Percentiles rank a stretch among this genome's conserved stretches.
Evolutionary conservation across 2,113 vertebrate species (phyloP).

Genomic region (Salvelinus namaycush): DNA sequence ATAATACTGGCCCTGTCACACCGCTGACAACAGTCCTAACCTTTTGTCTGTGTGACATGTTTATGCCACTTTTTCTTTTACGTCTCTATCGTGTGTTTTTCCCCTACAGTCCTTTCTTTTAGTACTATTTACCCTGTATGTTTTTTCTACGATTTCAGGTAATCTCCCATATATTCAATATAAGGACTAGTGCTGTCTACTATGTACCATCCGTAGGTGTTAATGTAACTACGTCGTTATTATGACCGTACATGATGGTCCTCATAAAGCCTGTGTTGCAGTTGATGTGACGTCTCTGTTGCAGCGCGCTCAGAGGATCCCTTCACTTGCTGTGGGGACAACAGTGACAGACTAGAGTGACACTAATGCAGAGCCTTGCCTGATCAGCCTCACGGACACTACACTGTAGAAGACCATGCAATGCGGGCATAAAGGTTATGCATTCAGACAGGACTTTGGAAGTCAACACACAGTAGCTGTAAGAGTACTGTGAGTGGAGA

Average conservation of each 20-base stretch:
- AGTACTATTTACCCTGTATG: neutral
- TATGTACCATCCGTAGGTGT: neutral
- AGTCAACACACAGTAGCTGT: neutral
- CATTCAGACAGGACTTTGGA: neutral
- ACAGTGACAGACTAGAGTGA: too few species aligned
- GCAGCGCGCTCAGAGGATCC: too few species aligned
- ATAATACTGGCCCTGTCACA: neutral
- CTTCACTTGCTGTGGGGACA: too few species aligned
- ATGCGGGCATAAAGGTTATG: neutral
- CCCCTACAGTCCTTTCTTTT: neutral
- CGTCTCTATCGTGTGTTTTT: neutral
- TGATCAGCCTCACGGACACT: too few species aligned
- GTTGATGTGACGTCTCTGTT: neutral
- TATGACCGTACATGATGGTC: neutral
- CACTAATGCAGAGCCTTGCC: too few species aligned
- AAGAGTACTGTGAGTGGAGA: neutral
- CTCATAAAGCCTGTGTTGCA: neutral
- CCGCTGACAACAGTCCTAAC: neutral
- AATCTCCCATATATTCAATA: neutral
- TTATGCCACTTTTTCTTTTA: neutral
- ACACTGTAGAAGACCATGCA: too few species aligned
- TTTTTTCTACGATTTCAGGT: accelerated
- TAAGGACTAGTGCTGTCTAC: neutral
- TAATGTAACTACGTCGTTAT: neutral
- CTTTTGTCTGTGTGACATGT: neutral